Evolutionary conservation across 2,113 vertebrate genomes (phyloP).

Genomic region (Atherinomorus stipes): DNA sequence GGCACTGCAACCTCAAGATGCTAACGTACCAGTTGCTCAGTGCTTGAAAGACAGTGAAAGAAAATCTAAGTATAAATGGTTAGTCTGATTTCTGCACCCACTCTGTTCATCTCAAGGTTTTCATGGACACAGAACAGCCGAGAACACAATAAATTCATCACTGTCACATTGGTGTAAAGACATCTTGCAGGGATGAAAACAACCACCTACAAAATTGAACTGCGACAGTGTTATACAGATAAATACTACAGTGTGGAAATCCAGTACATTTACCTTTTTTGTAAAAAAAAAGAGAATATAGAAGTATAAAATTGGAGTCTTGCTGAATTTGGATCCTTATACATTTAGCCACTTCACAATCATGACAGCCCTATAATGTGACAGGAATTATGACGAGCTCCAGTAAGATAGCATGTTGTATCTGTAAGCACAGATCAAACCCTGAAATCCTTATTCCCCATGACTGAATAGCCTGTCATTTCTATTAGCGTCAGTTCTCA

Average conservation of each 20-base stretch:
- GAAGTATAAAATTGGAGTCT: background rate
- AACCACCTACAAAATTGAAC: background rate
- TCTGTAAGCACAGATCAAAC: slow-evolving; percentile 43
- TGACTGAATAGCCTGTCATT: slow-evolving; percentile 54
- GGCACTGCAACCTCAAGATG: slow-evolving; percentile 60
- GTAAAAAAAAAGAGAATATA: too few relatives aligned
- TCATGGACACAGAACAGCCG: slow-evolving; percentile 21
- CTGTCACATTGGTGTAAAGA: slow-evolving; percentile 29
- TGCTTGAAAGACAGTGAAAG: background rate
- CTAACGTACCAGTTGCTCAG: background rate
- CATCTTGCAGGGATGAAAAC: slow-evolving; percentile 17
- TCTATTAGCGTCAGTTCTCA: slow-evolving; percentile 47
- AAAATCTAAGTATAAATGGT: background rate
- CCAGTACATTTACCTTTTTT: background rate
- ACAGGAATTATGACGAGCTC: slow-evolving; percentile 24
- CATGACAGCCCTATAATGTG: background rate
- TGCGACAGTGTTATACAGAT: slow-evolving; percentile 7
- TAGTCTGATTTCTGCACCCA: slow-evolving; percentile 21
- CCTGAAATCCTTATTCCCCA: slow-evolving; percentile 48
- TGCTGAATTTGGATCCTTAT: background rate
- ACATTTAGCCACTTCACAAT: slow-evolving; percentile 3
- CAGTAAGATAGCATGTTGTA: slow-evolving; percentile 29
- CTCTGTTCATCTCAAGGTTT: slow-evolving; percentile 27
- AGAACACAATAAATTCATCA: slow-evolving; percentile 21
- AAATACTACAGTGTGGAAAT: slow-evolving; percentile 3